These are phyloP conservation scores for Petrocephalus sullivani DNA, from an alignment of 2,797 vertebrate species.

Conservation along the genomic window DNA sequence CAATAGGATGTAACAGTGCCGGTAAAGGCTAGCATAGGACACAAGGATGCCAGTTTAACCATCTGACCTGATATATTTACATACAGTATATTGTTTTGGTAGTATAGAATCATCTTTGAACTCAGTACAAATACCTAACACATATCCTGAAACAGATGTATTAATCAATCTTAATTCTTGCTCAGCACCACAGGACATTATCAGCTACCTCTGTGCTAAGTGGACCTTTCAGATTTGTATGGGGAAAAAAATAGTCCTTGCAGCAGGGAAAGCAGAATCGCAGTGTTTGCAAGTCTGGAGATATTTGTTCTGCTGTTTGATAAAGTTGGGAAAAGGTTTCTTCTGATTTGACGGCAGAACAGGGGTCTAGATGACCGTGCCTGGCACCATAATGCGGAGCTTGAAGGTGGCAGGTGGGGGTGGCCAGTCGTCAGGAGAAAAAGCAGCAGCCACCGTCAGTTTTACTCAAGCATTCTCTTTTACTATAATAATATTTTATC, in stretches of 20 bases:
- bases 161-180: background rate
- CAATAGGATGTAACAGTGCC: background rate
- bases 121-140: background rate
- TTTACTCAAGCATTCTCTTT: background rate
- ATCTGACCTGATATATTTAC: background rate
- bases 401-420: constrained; percentile 72
- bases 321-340: background rate
- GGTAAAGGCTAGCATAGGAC: background rate
- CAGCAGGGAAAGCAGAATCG: background rate
- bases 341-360: constrained; percentile 57
- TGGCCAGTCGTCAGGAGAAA: constrained; percentile 67
- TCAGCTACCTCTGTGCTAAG: background rate
- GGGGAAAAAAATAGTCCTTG: background rate
- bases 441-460: background rate
- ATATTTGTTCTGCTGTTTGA: background rate
- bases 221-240: background rate
- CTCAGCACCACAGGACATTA: background rate
- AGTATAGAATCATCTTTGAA: background rate
- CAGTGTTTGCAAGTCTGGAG: background rate
- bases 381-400: constrained; percentile 71
- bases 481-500: background rate
- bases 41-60: background rate
- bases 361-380: constrained; percentile 55
- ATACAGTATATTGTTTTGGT: background rate
- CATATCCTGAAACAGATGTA: background rate